These are phyloP conservation scores for Samia ricini DNA, from an alignment of 1,140 invertebrate species.

Conservation along the genomic window DNA sequence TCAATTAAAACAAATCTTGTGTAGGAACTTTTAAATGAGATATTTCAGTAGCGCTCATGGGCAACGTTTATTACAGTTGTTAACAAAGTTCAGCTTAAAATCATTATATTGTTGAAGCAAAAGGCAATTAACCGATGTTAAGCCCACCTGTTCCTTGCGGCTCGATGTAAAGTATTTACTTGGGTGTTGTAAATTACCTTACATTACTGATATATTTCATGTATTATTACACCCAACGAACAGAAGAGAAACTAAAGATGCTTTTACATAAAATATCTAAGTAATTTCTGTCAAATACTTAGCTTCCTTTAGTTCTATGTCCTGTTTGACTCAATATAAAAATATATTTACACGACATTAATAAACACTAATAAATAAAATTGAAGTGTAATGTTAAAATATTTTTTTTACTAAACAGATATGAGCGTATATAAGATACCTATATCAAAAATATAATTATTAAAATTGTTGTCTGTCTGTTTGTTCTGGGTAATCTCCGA, in stretches of 20 bases:
- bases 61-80: slow-evolving; percentile 21
- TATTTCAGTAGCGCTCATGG: slow-evolving; percentile 9
- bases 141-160: slow-evolving; percentile 29
- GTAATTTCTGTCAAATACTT: too few species aligned
- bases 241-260: background rate
- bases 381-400: too few species aligned
- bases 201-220: slow-evolving; percentile 1
- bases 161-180: slow-evolving; percentile 22
- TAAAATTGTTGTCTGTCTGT: too few species aligned
- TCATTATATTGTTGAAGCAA: slow-evolving; percentile 32
- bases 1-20: background rate
- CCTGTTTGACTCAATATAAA: too few species aligned
- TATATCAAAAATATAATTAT: too few species aligned
- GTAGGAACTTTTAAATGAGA: background rate
- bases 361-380: too few species aligned
- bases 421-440: too few species aligned
- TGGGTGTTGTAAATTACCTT: slow-evolving; percentile 1
- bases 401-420: too few species aligned
- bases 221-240: background rate
- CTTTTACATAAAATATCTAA: background rate
- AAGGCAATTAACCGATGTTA: slow-evolving; percentile 28
- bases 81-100: slow-evolving; percentile 25
- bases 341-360: too few species aligned
- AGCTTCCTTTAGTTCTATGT: too few species aligned
- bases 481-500: too few species aligned